Base-by-base conservation (phyloP, 2,888 invertebrate genomes). In the Amorpha juglandis region DNA sequence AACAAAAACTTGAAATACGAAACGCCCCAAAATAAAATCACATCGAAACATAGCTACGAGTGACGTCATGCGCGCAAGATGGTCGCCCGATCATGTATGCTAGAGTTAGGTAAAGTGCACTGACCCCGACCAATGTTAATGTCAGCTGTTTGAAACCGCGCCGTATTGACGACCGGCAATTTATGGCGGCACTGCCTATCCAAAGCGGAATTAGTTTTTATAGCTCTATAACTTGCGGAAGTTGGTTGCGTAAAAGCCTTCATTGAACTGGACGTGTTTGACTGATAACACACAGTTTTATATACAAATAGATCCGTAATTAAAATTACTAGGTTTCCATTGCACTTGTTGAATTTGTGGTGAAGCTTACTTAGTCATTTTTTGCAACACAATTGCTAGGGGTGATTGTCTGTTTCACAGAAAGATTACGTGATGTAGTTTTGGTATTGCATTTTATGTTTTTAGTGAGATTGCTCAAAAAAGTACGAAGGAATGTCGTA, bases 121-220 rank as follows among this genome's bases (percentile, higher is more conserved):
- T 88, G 90, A 90, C 88, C 89, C 81, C 78, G 69, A 51, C 79
- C 83, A 86, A 88, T 87, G 88, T 87, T 88, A 88, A 88, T 88
- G 87, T 88, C 88, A 88, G 84, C 83, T 88, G 86, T 83, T 79
- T n/a, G 78, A 78, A 69, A 71, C 72, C 73, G 70, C 67, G 68
- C 66, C 66, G 70, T 78, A 81, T 78, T 74, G 78, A 78, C 74
- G 73, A 67, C 50, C 69, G 67, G 70, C 70, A 62, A 66, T 63
- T 66, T 66, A 66, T 62, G 62, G n/a, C 42, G 9, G n/a, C 27
- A 21, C 47, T 48, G 64, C 35, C 38, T 47, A 47, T 16, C 16
- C 35, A n/a, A 35, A 65, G 35, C 38, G 64, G 64, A 47, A 62
- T 64, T 62, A 35, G 62, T 62, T 64, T 63, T 51, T 42, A 55